Base-by-base conservation (phyloP, 2,113 vertebrate genomes). In the Accipiter cooperii region DNA sequence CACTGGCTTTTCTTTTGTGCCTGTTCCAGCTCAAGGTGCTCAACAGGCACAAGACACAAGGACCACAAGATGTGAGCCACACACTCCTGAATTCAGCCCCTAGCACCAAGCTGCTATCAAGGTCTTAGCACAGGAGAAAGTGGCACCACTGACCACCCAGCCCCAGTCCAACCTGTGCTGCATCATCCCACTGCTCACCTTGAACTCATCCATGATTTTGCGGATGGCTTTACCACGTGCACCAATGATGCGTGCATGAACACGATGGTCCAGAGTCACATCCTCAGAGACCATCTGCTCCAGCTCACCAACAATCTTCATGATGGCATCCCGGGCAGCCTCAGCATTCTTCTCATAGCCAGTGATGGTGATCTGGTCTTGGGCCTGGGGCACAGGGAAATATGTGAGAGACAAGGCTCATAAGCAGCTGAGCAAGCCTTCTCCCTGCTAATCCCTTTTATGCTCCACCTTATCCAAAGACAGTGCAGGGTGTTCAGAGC, bases 201-300 rank as follows among this genome's bases (percentile, higher is more conserved):
- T 99, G 97, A 99, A 99, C 79, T 99, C 99, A 47, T 99, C 99
- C 99, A 99, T 99, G 97, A 99, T 99, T 95, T 99, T 99, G 84
- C 99, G 99, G 97, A 99, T 99, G 95, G 99, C 99, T 97, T 99
- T 99, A 71, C 99, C 99, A 5, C 99, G 99, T 16, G 98, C 99
- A 3, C 99, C 99, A 2, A 99, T 99, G 89, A 99, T 99, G 89
- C 99, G 99, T 9, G 99, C 99, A 0, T 99, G 99, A 40, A 99
- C 99, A 6, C 98, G 99, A 97, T 99, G 99, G 98, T 99, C 99
- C 95, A 99, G 98, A 1, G 98, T 99, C 87, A 99, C 99, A 19
- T 99, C 99, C 97, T 99, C 99, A 0, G 99, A 99, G 25, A 99
- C 98, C 99, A 99, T 99, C 96, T 99, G 99, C 87, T 99, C 99